phyloP scores from a whole-genome alignment of 2,113 vertebrate genomes.

The Sapajus apella region DNA sequence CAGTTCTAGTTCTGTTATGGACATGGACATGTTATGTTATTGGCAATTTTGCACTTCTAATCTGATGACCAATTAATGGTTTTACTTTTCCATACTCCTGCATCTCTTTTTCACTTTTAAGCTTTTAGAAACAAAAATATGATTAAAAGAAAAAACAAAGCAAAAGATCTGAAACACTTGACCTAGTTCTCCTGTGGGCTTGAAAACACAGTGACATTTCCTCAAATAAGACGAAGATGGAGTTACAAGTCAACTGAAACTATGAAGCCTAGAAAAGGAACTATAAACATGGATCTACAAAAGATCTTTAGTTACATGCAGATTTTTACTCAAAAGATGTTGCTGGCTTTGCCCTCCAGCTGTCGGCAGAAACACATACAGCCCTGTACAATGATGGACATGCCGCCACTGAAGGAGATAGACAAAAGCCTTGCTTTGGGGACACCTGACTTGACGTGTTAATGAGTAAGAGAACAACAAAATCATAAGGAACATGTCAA shows the following conservation, averaged over 20 bases:
- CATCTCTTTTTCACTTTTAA: neutral
- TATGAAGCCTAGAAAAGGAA: neutral
- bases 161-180: neutral
- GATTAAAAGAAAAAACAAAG: neutral
- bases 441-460: neutral
- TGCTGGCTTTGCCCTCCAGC: neutral
- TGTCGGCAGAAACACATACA: neutral
- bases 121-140: neutral
- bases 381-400: neutral
- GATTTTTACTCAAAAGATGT: neutral
- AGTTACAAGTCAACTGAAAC: neutral
- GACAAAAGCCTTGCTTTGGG: neutral
- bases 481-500: neutral
- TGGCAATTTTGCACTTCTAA: neutral
- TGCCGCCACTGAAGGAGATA: neutral
- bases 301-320: neutral
- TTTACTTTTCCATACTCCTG: neutral
- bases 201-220: neutral
- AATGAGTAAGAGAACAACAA: neutral
- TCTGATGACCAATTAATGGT: neutral
- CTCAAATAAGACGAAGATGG: neutral
- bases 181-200: neutral
- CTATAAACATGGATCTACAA: neutral
- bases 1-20: fast-evolving
- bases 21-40: fast-evolving